Percentiles rank a stretch among this genome's conserved stretches.
Evolutionary conservation across 2,113 vertebrate species (phyloP).

Genomic region (Paradisaea rubra): DNA sequence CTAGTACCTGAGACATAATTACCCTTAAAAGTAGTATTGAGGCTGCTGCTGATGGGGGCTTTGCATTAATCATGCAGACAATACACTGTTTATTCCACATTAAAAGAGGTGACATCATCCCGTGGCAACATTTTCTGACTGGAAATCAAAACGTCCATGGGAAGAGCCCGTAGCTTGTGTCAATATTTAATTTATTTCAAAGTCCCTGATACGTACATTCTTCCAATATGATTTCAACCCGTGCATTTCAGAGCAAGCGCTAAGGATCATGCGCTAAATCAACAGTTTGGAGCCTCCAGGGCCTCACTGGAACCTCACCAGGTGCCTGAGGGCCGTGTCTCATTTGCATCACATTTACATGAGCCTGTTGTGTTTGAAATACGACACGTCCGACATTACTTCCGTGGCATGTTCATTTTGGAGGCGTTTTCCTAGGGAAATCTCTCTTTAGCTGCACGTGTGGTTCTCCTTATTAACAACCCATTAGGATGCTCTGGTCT

Average conservation of each 20-base stretch:
- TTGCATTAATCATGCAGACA: neutral
- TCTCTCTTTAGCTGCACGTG: neutral
- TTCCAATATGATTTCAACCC: neutral
- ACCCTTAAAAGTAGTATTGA: neutral
- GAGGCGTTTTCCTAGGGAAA: neutral
- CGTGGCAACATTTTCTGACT: neutral
- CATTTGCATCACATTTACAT: conserved; percentile 22
- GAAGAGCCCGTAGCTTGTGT: neutral
- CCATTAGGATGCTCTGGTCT: neutral
- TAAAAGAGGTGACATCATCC: neutral
- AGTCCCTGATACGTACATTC: neutral
- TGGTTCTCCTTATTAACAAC: neutral
- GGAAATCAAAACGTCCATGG: neutral
- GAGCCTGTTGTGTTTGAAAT: conserved; percentile 12
- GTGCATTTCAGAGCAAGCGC: neutral
- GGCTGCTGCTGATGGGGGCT: neutral
- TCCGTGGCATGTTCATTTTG: neutral
- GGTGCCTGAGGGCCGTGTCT: conserved; percentile 15
- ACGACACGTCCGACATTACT: neutral
- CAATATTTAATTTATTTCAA: conserved; percentile 5
- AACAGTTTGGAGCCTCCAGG: conserved; percentile 3
- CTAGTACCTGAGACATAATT: neutral
- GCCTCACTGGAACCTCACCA: neutral
- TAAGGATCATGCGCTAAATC: neutral
- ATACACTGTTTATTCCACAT: neutral